A percentile compares a stretch with the other conserved stretches of the same genome.
Evolutionary conservation across 2,797 vertebrate genomes (phyloP).

Genomic region (Tamandua tetradactyla): DNA sequence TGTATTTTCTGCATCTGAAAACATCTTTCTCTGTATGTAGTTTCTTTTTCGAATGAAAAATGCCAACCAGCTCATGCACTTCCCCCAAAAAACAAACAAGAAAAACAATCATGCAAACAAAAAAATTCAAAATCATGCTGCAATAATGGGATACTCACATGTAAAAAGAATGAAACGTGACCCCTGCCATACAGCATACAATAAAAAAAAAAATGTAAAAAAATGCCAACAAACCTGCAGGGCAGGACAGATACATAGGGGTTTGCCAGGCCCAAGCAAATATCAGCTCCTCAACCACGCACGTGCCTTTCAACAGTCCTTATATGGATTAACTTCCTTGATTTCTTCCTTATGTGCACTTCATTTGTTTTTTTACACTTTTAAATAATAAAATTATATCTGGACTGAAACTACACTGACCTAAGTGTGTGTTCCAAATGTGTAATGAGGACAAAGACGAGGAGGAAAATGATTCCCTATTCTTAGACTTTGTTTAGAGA

Average conservation of each 20-base stretch:
- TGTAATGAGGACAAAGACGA: background rate
- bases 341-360: background rate
- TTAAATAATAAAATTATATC: background rate
- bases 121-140: too few relatives aligned
- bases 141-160: too few relatives aligned
- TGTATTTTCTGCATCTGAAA: slow-evolving; percentile 32
- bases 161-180: too few relatives aligned
- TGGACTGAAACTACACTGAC: background rate
- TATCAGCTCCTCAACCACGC: background rate
- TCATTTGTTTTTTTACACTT: background rate
- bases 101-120: too few relatives aligned
- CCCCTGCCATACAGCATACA: too few relatives aligned
- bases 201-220: too few relatives aligned
- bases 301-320: background rate
- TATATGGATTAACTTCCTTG: too few relatives aligned
- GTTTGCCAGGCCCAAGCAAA: background rate
- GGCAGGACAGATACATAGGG: background rate
- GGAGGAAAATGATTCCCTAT: background rate
- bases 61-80: too few relatives aligned
- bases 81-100: too few relatives aligned
- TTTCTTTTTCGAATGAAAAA: slow-evolving; percentile 69
- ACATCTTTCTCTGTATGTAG: slow-evolving; percentile 51
- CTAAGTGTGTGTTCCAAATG: background rate
- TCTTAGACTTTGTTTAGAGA: background rate
- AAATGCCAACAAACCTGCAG: background rate